Percentiles rank a stretch among this genome's conserved stretches.
Evolutionary conservation across 1,140 invertebrate species (phyloP).

Genomic region (Nomia melanderi): DNA sequence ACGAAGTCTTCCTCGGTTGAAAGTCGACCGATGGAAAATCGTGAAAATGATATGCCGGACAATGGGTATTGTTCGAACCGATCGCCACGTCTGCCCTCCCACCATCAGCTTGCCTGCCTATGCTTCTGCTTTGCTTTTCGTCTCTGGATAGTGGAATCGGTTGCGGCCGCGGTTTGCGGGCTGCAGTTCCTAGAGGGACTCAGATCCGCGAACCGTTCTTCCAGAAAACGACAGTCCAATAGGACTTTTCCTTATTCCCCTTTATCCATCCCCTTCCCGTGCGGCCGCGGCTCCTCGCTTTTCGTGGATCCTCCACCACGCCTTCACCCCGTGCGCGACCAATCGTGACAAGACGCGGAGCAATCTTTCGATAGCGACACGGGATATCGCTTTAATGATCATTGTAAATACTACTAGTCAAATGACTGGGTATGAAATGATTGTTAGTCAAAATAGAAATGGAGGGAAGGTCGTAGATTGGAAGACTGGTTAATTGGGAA

Average conservation of each 20-base stretch:
- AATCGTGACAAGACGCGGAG: too few relatives aligned
- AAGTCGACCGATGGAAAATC: constrained; percentile 53
- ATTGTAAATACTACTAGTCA: too few relatives aligned
- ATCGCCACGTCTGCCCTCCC: constrained; percentile 49
- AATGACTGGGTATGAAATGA: too few relatives aligned
- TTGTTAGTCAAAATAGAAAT: too few relatives aligned
- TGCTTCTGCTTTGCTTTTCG: constrained; percentile 30
- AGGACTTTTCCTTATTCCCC: constrained; percentile 43
- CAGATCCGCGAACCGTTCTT: constrained; percentile 45
- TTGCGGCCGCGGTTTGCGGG: not conserved
- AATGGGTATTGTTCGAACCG: constrained; percentile 65
- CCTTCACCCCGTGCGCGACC: too few relatives aligned
- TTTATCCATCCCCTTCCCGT: not conserved
- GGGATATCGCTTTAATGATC: too few relatives aligned
- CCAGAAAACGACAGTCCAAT: constrained; percentile 47
- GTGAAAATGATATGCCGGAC: constrained; percentile 62
- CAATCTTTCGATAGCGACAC: too few relatives aligned
- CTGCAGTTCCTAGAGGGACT: constrained; percentile 4
- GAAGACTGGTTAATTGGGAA: too few relatives aligned
- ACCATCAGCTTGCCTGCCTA: constrained; percentile 6
- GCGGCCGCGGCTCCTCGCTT: too few relatives aligned
- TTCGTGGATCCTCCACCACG: not conserved
- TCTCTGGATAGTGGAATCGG: constrained; percentile 43
- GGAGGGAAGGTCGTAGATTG: too few relatives aligned
- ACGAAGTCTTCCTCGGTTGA: constrained; percentile 51